Evolutionary conservation across 2,888 invertebrate species (phyloP), one percentile per base, ranked within the genome.

Genomic region (Tenthredo livida): DNA sequence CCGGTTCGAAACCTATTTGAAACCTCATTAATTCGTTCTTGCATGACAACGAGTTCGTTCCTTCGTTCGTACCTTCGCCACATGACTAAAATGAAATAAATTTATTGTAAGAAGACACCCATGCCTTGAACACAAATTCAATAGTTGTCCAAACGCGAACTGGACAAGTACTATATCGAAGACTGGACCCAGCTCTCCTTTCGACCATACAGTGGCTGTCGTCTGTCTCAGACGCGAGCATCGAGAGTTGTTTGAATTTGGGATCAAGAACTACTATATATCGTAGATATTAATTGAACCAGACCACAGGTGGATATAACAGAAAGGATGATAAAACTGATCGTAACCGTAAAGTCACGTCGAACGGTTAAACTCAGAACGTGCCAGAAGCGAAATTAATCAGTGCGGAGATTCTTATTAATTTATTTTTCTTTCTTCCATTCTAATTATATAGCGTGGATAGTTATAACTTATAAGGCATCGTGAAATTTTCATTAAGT

Each of bases 211-310:
- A 75, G 77, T 58, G 61, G 80, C 58, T 21, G 61, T 37, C 40
- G 61, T 61, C 80, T 40, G 80, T 40, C 58, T 40, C 80, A 77
- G 54, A 54, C 47, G 6, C 77, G 25, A 54, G 29, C 80, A 40
- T 80, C 40, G 33, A 58, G 78, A 80, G 58, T 80, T 80, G 61
- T 80, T 80, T 80, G 80, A 43, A 80, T 25, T 29, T 6, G 12
- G 37, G 40, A 61, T 80, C 61, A 40, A 80, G 80, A 80, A 61
- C 21, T 12, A 50, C 61, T 80, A 37, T 80, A 29, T 80, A 29
- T 80, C 40, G 40, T 80, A 43, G 80, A 80, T 80, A 80, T 80
- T 80, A 80, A 80, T 80, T 80, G 61, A 61, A 61, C 80, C 61
- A 61, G 33, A 67, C 33, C 25, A 33, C 33, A 50, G 80, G 80